phyloP scores from a whole-genome alignment of 2,888 invertebrate genomes.

The Eueremaeus valkanovi region DNA sequence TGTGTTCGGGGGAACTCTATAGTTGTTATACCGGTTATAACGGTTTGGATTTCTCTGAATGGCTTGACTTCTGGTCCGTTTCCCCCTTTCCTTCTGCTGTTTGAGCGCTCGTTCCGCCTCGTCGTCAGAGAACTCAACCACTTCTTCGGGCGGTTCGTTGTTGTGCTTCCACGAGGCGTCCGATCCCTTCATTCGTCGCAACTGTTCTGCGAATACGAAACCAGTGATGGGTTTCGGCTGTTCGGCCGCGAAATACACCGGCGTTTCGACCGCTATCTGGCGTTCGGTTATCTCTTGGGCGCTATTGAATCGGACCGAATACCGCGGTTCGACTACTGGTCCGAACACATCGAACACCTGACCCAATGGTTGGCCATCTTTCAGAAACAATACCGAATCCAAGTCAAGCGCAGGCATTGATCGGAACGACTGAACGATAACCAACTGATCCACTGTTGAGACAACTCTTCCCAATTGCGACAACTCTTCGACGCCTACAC shows the following conservation, averaged over 20 bases:
- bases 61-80: not conserved
- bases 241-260: slow-evolving; percentile 77
- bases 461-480: slow-evolving; percentile 68
- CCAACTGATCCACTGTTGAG: slow-evolving; percentile 68
- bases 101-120: slow-evolving; percentile 64
- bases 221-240: slow-evolving; percentile 56
- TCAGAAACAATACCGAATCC: slow-evolving; percentile 79
- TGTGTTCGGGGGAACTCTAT: no score
- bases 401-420: slow-evolving; percentile 74
- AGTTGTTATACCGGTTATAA: not conserved
- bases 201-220: slow-evolving; percentile 68
- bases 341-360: slow-evolving; percentile 89
- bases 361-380: slow-evolving; percentile 67
- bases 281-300: slow-evolving; percentile 67
- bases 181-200: slow-evolving; percentile 71
- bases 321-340: slow-evolving; percentile 75
- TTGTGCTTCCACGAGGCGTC: slow-evolving; percentile 86
- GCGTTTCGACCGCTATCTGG: slow-evolving; percentile 64
- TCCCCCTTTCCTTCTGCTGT: not conserved
- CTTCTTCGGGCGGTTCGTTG: slow-evolving; percentile 67
- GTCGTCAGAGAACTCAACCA: slow-evolving; percentile 78
- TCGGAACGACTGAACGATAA: slow-evolving; percentile 68
- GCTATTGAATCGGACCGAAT: slow-evolving; percentile 85
- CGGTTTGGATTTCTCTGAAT: no score
- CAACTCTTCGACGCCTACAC: slow-evolving; percentile 70